A percentile compares a stretch with the other conserved stretches of the same genome.
Evolutionary conservation across 2,797 vertebrate genomes (phyloP).

Genomic region (Strix occidentalis): DNA sequence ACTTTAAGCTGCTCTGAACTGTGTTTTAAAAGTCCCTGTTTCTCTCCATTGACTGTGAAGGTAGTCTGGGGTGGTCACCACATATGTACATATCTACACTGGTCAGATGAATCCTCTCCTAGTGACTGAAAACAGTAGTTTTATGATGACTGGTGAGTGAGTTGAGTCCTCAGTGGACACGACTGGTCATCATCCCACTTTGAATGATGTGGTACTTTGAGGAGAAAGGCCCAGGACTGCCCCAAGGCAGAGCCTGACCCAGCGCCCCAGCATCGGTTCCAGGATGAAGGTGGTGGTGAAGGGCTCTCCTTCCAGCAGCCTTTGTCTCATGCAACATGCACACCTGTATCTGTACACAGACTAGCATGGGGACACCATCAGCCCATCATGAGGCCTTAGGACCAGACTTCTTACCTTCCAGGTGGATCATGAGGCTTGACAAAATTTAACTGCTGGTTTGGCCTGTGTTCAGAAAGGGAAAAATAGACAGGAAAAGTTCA

Average conservation of each 20-base stretch:
- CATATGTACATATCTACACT: background rate
- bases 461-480: background rate
- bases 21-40: background rate
- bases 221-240: background rate
- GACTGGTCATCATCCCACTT: background rate
- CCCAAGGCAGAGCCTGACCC: background rate
- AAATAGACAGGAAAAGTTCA: background rate
- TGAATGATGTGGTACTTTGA: background rate
- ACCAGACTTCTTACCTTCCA: background rate
- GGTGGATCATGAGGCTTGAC: background rate
- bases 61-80: background rate
- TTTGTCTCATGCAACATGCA: background rate
- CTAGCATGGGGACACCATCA: background rate
- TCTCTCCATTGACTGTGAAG: background rate
- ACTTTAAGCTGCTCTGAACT: background rate
- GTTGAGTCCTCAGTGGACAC: background rate
- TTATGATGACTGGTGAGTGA: background rate
- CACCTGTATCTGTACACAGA: background rate
- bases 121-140: background rate
- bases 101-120: background rate
- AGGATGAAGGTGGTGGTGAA: background rate
- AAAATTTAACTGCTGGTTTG: background rate
- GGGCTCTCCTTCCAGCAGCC: background rate
- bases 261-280: background rate
- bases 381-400: background rate